These are phyloP conservation scores for Oxystoma pomonae DNA, from an alignment of 2,888 invertebrate species.

Conservation along the genomic window DNA sequence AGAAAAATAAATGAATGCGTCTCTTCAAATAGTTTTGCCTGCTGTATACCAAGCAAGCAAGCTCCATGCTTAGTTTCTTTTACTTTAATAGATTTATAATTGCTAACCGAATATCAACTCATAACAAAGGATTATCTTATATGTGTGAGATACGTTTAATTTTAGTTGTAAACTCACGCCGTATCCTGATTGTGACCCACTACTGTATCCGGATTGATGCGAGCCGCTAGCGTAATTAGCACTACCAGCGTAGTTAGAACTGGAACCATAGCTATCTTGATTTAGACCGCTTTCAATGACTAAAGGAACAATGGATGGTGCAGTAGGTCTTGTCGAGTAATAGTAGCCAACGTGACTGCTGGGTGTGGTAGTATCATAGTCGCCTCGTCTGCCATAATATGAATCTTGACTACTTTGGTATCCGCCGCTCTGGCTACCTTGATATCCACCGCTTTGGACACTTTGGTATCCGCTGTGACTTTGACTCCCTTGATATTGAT, in stretches of 20 bases:
- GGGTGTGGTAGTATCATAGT: constrained; percentile 7
- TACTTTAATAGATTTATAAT: no score
- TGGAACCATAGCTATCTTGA: not conserved
- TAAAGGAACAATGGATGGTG: constrained; percentile 21
- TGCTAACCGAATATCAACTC: no score
- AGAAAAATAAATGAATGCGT: no score
- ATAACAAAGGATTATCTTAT: no score
- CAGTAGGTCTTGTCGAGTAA: constrained; percentile 14
- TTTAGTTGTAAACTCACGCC: not conserved
- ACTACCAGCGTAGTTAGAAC: not conserved
- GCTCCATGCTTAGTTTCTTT: no score
- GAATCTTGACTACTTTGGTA: not conserved
- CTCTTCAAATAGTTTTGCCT: no score
- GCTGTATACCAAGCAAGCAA: no score
- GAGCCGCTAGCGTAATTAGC: constrained; percentile 14
- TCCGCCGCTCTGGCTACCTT: not conserved
- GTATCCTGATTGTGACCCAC: not conserved
- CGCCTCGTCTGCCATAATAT: not conserved
- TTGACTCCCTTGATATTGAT: not conserved
- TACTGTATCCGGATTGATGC: constrained; percentile 14
- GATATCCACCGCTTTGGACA: not conserved
- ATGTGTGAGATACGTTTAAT: no score
- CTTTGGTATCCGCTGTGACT: not conserved
- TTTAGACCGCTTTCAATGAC: constrained; percentile 11
- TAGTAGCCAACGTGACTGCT: constrained; percentile 10